These are phyloP conservation scores for Otocyon megalotis DNA, from an alignment of 2,113 vertebrate species.

Conservation along the genomic window DNA sequence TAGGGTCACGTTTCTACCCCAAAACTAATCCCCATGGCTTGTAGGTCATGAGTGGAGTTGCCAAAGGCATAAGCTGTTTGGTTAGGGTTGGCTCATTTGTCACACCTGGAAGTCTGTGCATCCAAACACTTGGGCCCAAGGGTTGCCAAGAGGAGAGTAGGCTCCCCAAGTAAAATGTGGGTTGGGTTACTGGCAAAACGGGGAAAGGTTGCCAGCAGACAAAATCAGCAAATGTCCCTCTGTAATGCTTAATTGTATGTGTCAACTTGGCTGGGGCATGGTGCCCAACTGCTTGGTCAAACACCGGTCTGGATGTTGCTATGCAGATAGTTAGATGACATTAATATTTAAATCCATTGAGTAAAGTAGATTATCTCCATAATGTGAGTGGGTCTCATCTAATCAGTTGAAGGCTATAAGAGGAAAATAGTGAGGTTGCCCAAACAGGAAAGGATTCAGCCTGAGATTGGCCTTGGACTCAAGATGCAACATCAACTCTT, in stretches of 20 bases:
- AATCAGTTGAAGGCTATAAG: neutral
- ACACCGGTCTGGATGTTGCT: no score
- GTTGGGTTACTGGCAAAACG: neutral
- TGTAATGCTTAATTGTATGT: neutral
- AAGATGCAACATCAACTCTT: no score
- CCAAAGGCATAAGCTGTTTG: neutral
- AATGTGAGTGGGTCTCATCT: neutral
- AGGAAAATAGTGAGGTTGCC: neutral
- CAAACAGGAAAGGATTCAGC: neutral
- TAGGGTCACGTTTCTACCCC: no score
- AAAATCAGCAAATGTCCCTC: neutral
- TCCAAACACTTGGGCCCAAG: neutral
- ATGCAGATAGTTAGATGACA: neutral
- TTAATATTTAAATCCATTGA: neutral
- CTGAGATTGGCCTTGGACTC: no score
- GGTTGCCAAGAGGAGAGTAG: neutral
- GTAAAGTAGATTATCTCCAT: no score
- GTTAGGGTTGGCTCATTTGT: neutral
- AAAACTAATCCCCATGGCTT: neutral
- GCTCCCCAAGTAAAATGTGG: rapidly evolving
- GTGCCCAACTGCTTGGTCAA: neutral
- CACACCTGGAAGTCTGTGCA: rapidly evolving
- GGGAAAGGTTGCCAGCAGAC: neutral
- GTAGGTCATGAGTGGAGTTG: neutral
- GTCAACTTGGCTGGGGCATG: no score